Conservation (phyloP, 2,113 vertebrate genomes). For the Thryonomys swinderianus region DNA sequence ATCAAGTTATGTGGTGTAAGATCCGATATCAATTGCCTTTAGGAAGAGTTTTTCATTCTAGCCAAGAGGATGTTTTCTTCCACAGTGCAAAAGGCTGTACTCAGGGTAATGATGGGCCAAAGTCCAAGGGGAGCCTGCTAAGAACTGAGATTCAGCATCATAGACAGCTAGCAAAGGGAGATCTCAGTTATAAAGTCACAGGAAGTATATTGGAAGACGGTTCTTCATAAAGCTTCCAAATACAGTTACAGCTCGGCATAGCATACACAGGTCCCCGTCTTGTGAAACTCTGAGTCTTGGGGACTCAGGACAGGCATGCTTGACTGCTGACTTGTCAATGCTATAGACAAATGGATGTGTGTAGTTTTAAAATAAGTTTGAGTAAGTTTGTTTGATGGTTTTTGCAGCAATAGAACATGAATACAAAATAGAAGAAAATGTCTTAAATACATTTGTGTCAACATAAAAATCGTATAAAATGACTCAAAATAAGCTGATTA, state of each 20-base stretch:
- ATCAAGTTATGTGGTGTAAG: not conserved
- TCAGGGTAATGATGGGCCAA: not conserved
- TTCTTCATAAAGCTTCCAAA: not conserved
- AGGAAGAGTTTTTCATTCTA: not conserved
- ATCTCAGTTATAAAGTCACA: too few relatives aligned
- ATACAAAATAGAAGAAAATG: not conserved
- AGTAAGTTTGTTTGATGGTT: not conserved
- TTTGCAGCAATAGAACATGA: not conserved
- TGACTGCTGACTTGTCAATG: fast-evolving
- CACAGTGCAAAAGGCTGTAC: not conserved
- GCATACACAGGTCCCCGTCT: not conserved
- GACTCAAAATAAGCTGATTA: not conserved
- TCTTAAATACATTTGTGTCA: not conserved
- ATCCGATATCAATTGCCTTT: not conserved
- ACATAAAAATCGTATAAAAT: not conserved
- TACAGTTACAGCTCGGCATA: not conserved
- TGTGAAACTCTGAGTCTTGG: not conserved
- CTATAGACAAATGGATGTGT: not conserved
- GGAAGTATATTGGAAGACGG: not conserved
- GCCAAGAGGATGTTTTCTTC: not conserved
- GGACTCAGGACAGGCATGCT: not conserved
- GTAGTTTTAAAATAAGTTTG: not conserved
- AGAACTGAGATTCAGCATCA: not conserved
- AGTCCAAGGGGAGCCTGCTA: not conserved
- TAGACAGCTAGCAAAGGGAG: not conserved